A percentile compares a stretch with the other conserved stretches of the same genome.
These are phyloP conservation scores for Neogobius melanostomus DNA, from an alignment of 2,113 vertebrate species.

Conservation along the genomic window DNA sequence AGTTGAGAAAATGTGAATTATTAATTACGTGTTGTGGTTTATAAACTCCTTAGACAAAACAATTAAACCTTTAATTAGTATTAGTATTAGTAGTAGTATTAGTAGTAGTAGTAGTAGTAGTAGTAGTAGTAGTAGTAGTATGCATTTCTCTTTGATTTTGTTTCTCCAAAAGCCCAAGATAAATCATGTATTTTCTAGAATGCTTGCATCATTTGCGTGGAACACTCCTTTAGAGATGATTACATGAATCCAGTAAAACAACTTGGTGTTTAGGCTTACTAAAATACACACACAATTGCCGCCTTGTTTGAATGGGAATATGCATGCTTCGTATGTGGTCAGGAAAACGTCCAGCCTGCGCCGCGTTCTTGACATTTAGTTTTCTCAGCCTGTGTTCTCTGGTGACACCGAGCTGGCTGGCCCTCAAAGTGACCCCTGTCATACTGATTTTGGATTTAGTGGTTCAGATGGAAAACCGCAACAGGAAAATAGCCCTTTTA, in stretches of 20 bases:
- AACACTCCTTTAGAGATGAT: not conserved
- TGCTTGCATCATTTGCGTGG: not conserved
- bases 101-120: too few species aligned
- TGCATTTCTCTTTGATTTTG: too few species aligned
- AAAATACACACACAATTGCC: slow-evolving; percentile 33
- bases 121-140: too few species aligned
- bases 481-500: slow-evolving; percentile 19
- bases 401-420: slow-evolving; percentile 33
- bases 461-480: slow-evolving; percentile 47
- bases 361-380: slow-evolving; percentile 17
- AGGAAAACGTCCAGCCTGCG: slow-evolving; percentile 3
- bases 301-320: slow-evolving; percentile 10
- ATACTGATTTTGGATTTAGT: slow-evolving; percentile 53
- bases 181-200: not conserved
- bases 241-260: not conserved
- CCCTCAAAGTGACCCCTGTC: slow-evolving; percentile 36
- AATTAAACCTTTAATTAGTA: too few species aligned
- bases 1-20: too few species aligned
- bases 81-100: too few species aligned
- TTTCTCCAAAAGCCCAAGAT: not conserved
- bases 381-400: slow-evolving; percentile 39
- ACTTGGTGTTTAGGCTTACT: slow-evolving; percentile 1
- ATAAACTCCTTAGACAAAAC: too few species aligned
- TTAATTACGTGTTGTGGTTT: too few species aligned
- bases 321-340: slow-evolving; percentile 1